phyloP scores from a whole-genome alignment of 2,113 vertebrate genomes.

The Toxotes jaculatrix region DNA sequence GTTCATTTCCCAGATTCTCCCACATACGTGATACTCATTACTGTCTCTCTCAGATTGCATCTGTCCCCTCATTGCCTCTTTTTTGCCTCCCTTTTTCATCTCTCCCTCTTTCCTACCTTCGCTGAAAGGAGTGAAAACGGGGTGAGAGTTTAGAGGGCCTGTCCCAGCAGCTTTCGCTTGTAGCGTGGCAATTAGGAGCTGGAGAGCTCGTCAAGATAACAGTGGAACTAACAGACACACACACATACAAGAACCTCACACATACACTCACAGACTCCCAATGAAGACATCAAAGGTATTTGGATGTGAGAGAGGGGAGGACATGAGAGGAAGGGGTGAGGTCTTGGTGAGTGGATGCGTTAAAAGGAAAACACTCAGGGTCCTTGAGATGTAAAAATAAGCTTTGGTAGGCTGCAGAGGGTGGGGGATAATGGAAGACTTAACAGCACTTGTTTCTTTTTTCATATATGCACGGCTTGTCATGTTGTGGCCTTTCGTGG shows the following conservation, averaged over 20 bases:
- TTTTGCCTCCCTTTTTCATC: slow-evolving; percentile 7
- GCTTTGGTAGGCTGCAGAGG: slow-evolving; percentile 31
- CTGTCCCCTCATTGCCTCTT: slow-evolving; percentile 12
- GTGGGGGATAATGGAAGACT: slow-evolving; percentile 52
- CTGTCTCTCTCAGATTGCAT: neutral
- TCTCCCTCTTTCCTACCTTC: slow-evolving; percentile 20
- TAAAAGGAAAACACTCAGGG: slow-evolving; percentile 53
- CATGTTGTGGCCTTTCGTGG: slow-evolving; percentile 37
- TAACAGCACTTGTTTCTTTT: slow-evolving; percentile 43
- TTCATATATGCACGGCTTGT: slow-evolving; percentile 21
- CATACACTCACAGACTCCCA: slow-evolving; percentile 19
- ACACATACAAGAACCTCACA: slow-evolving; percentile 13
- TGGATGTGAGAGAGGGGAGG: slow-evolving; percentile 29
- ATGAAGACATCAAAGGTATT: slow-evolving; percentile 63
- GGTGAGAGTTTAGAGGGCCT: slow-evolving; percentile 38
- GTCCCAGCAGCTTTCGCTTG: slow-evolving; percentile 30
- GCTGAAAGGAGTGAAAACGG: slow-evolving; percentile 29
- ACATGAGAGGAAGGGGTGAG: slow-evolving; percentile 34
- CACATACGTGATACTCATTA: slow-evolving; percentile 1
- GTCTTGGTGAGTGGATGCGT: slow-evolving; percentile 54
- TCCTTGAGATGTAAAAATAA: slow-evolving; percentile 59
- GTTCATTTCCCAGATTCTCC: slow-evolving; percentile 10
- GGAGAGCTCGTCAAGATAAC: slow-evolving; percentile 55
- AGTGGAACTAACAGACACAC: slow-evolving; percentile 25
- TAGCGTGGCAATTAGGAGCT: slow-evolving; percentile 57